These are phyloP conservation scores for Sparidentex hasta DNA, from an alignment of 2,797 vertebrate species.

Conservation along the genomic window DNA sequence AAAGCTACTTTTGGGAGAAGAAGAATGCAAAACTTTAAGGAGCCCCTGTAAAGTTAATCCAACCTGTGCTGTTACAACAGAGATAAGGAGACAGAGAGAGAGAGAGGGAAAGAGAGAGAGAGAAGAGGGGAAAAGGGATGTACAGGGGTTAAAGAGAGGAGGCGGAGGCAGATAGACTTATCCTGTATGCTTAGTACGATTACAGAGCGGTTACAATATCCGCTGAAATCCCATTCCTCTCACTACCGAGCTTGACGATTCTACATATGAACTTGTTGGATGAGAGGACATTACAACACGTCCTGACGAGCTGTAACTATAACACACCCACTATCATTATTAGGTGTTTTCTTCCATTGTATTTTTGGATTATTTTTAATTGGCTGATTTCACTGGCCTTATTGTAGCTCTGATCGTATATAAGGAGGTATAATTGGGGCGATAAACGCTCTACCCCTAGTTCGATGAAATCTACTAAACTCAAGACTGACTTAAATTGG, in stretches of 20 bases:
- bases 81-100: constrained; percentile 43
- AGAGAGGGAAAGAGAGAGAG: constrained; percentile 11
- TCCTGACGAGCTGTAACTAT: not conserved
- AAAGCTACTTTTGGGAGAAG: constrained; percentile 26
- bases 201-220: constrained; percentile 45
- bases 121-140: constrained; percentile 25
- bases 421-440: no score
- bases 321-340: not conserved
- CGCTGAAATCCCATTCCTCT: constrained; percentile 48
- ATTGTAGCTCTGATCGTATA: not conserved
- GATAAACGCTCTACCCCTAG: no score
- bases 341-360: not conserved
- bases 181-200: constrained; percentile 41
- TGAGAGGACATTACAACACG: constrained; percentile 15
- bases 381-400: not conserved
- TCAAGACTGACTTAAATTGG: not conserved
- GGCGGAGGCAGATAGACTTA: constrained; percentile 34
- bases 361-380: not conserved
- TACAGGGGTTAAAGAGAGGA: constrained; percentile 27
- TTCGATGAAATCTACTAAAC: not conserved
- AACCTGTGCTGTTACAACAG: constrained; percentile 32
- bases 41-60: constrained; percentile 41
- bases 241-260: constrained; percentile 29
- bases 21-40: constrained; percentile 27
- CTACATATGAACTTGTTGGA: constrained; percentile 24